Base-by-base conservation (phyloP, 2,888 invertebrate species). In the Zygothrica quintamaculata region DNA sequence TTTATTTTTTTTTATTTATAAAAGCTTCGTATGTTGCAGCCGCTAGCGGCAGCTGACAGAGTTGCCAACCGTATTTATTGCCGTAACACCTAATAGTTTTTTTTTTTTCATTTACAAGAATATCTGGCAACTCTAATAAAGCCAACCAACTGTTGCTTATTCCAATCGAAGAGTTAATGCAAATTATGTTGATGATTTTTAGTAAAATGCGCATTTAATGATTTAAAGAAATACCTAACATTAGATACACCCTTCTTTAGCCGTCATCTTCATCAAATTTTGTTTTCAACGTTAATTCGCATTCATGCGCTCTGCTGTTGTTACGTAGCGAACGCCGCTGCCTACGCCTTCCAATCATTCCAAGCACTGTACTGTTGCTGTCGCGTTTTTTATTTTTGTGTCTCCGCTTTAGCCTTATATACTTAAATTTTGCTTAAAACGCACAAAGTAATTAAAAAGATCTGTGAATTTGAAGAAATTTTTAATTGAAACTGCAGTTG, bases 291-390 rank as follows among this genome's bases (percentile, higher is more conserved):
- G 43, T 59, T 47, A 66, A 56, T 72, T 81, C 81, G 77, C 77
- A 40, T 68, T 60, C 61, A 57, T 46, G 50, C 22, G 61, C 62
- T 37, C 77, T 77, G 77, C 58, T 18, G 76, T 51, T 77, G 75
- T 87, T 80, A 86, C 81, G 80, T 82, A 62, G 67, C 42, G 36
- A 60, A 55, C 68, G 53, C 60, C 42, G 53, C 44, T 71, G 48
- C 72, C 52, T 25, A 40, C 53, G 43, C 72, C 69, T 76, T 62
- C 74, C 69, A 66, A 64, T 57, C 69, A 57, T 76, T 74, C 74
- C 71, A 72, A 74, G 47, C 12, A 48, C 55, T 9, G 12, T 43
- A 26, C 33, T 37, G 52, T 37, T 60, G 33, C 37, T 55, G 12
- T 43, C 56, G 56, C 33, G 31, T 48, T 55, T 42, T 61, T 40